Evolutionary conservation across 2,888 invertebrate genomes (phyloP).

Genomic region (Opisthograptis luteolata): DNA sequence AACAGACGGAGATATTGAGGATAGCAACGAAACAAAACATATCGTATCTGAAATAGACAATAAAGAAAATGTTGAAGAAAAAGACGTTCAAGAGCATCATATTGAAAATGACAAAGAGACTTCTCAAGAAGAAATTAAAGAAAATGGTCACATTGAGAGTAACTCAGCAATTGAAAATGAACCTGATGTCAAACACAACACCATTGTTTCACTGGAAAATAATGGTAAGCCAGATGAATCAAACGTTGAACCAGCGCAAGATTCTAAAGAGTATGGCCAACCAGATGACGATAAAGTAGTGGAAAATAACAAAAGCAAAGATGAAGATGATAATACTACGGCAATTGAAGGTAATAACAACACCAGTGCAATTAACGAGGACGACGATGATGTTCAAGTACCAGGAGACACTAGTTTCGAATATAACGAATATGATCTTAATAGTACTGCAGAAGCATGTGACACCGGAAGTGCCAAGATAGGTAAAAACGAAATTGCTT

Average conservation of each 20-base stretch:
- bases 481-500: slow-evolving; percentile 74
- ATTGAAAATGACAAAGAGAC: not conserved
- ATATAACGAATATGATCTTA: slow-evolving; percentile 68
- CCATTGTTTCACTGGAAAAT: slow-evolving; percentile 5
- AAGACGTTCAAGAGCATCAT: not conserved
- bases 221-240: slow-evolving; percentile 25
- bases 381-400: slow-evolving; percentile 83
- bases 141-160: slow-evolving; percentile 16
- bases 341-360: slow-evolving; percentile 72
- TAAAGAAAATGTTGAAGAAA: slow-evolving; percentile 1
- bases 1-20: slow-evolving; percentile 15
- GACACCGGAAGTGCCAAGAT: slow-evolving; percentile 73
- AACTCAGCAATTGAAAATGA: slow-evolving; percentile 34
- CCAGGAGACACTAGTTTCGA: slow-evolving; percentile 75
- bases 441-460: slow-evolving; percentile 67
- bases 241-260: slow-evolving; percentile 9
- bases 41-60: no score
- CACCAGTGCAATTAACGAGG: slow-evolving; percentile 68
- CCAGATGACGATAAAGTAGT: slow-evolving; percentile 23
- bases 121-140: slow-evolving; percentile 3
- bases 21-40: not conserved
- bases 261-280: slow-evolving; percentile 18
- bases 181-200: slow-evolving; percentile 9
- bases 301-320: slow-evolving; percentile 25
- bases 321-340: slow-evolving; percentile 44